phyloP scores from a whole-genome alignment of 2,113 vertebrate genomes.

The Martes martes region DNA sequence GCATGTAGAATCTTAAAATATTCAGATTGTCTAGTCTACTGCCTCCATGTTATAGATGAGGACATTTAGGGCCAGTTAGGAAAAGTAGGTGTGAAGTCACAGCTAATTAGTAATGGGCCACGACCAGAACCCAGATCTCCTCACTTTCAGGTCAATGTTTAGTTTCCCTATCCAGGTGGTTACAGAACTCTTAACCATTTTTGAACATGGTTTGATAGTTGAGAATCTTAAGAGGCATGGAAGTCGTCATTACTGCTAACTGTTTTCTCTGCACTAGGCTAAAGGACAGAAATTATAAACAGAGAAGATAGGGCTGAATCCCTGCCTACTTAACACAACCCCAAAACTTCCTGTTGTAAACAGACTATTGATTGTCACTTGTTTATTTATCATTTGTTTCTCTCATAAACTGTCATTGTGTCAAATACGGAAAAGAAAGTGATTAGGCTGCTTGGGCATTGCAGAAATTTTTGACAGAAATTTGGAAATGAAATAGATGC shows the following conservation, averaged over 20 bases:
- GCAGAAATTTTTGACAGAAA: neutral
- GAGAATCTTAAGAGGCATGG: neutral
- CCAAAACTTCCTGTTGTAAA: neutral
- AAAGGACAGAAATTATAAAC: neutral
- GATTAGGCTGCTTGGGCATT: neutral
- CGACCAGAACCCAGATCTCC: neutral
- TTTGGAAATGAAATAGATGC: neutral
- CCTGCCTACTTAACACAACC: neutral
- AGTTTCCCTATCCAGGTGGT: neutral
- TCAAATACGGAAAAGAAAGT: neutral
- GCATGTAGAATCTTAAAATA: slow-evolving; percentile 46
- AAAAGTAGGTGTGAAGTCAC: neutral
- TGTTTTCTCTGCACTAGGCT: neutral
- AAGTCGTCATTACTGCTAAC: neutral
- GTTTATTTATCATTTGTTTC: neutral
- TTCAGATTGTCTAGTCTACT: neutral
- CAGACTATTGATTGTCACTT: neutral
- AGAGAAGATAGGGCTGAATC: neutral
- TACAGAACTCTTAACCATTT: neutral
- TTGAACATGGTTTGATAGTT: neutral
- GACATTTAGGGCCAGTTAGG: neutral
- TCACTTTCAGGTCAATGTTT: neutral
- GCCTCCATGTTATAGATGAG: slow-evolving; percentile 11
- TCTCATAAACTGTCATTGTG: neutral
- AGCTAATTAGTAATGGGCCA: neutral